Percentiles rank a stretch among this genome's conserved stretches.
Conservation (phyloP, 2,888 invertebrate species). For the Odontomyia ornata region DNA sequence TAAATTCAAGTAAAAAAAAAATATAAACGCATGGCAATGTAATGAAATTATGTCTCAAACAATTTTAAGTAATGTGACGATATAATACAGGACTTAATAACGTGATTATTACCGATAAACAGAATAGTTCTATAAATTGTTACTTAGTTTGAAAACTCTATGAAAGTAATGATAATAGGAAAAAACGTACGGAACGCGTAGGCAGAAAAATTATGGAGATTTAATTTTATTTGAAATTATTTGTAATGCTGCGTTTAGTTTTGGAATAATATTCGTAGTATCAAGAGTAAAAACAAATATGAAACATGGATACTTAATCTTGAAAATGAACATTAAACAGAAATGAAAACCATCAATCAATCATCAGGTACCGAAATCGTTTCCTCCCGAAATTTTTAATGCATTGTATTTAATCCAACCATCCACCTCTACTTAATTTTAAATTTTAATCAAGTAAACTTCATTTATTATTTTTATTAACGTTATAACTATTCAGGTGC, state of each 20-base stretch:
- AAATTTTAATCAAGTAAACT: no score
- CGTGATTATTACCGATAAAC: slow-evolving; percentile 1
- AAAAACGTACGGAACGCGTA: neutral
- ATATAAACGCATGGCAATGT: neutral
- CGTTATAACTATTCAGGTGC: no score
- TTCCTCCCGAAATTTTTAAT: no score
- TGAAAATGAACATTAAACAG: neutral
- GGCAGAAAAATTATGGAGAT: neutral
- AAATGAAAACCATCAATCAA: neutral
- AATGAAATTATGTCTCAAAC: neutral
- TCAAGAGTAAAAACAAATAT: neutral
- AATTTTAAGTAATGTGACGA: neutral
- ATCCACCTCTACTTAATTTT: no score
- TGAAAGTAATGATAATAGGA: neutral
- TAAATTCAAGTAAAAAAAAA: neutral
- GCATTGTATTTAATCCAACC: no score
- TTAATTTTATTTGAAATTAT: slow-evolving; percentile 24
- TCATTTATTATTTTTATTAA: no score
- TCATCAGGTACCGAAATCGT: no score
- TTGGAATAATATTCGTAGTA: slow-evolving; percentile 46
- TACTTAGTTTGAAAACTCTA: slow-evolving; percentile 13
- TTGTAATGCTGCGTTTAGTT: slow-evolving; percentile 44
- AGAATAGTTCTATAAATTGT: slow-evolving; percentile 29
- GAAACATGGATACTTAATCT: neutral
- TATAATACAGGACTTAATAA: slow-evolving; percentile 33